Evolutionary conservation across 2,888 invertebrate genomes (phyloP), one percentile per base, ranked within the genome.

Genomic region (Dexiosoma caninum): DNA sequence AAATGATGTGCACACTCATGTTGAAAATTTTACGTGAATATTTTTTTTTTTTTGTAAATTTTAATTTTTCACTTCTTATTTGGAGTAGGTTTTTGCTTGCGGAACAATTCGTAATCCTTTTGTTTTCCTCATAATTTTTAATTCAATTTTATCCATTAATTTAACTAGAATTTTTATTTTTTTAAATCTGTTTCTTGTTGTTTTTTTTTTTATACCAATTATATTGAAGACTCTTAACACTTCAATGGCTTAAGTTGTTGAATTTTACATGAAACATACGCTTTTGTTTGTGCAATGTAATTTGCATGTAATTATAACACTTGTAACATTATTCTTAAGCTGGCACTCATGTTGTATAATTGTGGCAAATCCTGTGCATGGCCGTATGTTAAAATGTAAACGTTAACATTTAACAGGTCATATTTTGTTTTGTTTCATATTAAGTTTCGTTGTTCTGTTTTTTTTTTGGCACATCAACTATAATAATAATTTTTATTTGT

Each of bases 151-250:
- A 30, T 9, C 49, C 23, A n/a, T n/a, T n/a, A n/a, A n/a, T n/a
- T n/a, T n/a, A n/a, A n/a, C n/a, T 44, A n/a, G 27, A 21, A 14
- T 6, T 42, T 51, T 62, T 27, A 49, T 21, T 23, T 35, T 10
- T 30, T 4, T 16, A 53, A 72, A 74, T 72, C 53, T 69, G 69
- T 64, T 74, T 72, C 27, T 32, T 69, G 59, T 74, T 55, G 57
- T 69, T 62, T 55, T 49, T 40, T 55, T 49, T 72, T 55, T 74
- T 69, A 69, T 32, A n/a, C n/a, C n/a, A n/a, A n/a, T n/a, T n/a
- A n/a, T 10, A 55, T 32, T 69, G 69, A 40, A n/a, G n/a, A 55
- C 55, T 72, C 72, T 78, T 62, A 27, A 40, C 66, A 53, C 67
- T 72, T 32, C 35, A 55, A 60, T 44, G 12, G 19, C 8, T 42